These are phyloP conservation scores for Oryzias dopingdopingensis DNA, from an alignment of 2,797 vertebrate genomes.

Conservation along the genomic window DNA sequence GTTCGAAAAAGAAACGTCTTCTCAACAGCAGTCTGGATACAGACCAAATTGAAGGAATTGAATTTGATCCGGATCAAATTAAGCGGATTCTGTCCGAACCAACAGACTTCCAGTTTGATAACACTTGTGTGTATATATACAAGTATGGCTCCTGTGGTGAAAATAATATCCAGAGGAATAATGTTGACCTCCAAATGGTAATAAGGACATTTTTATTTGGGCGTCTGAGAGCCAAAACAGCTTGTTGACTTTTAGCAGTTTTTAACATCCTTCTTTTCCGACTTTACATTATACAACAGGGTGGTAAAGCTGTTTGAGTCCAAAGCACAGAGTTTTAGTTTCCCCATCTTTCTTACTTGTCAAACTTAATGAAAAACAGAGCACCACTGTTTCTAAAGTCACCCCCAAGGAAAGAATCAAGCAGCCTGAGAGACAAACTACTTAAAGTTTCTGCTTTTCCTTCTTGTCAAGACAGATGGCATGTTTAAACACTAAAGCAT, in stretches of 20 bases:
- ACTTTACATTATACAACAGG: slow-evolving; percentile 20
- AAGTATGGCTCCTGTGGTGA: too few relatives aligned
- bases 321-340: slow-evolving; percentile 9
- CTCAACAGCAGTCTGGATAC: too few relatives aligned
- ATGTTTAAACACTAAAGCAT: slow-evolving; percentile 9
- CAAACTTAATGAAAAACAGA: slow-evolving; percentile 11
- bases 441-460: slow-evolving; percentile 6
- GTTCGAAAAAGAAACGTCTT: too few relatives aligned
- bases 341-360: slow-evolving; percentile 12
- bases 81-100: too few relatives aligned
- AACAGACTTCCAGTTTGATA: too few relatives aligned
- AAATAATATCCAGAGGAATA: background rate
- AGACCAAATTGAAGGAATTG: too few relatives aligned
- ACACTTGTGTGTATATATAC: too few relatives aligned
- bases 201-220: background rate
- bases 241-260: too few relatives aligned
- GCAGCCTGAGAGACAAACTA: slow-evolving; percentile 14
- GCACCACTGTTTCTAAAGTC: slow-evolving; percentile 16
- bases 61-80: too few relatives aligned
- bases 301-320: slow-evolving; percentile 23
- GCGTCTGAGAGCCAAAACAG: too few relatives aligned
- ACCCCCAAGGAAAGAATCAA: slow-evolving; percentile 11
- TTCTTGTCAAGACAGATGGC: background rate
- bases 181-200: background rate
- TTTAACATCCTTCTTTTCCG: background rate